Percentiles rank a stretch among this genome's conserved stretches.
These are phyloP conservation scores for Drosophila trapezifrons DNA, from an alignment of 1,140 invertebrate genomes.

Conservation along the genomic window DNA sequence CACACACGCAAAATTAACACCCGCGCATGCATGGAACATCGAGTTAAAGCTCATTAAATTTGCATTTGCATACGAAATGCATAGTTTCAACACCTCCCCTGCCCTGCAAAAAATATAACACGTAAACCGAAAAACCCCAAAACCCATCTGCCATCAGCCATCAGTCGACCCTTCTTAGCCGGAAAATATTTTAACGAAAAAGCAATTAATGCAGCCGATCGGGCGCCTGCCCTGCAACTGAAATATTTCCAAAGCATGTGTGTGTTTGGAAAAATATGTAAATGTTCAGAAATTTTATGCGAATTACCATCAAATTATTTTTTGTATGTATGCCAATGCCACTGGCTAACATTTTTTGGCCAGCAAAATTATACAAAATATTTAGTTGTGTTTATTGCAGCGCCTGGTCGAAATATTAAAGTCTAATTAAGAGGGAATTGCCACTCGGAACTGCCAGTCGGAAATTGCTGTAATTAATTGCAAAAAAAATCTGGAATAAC, in stretches of 20 bases:
- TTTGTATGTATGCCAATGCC: constrained; percentile 38
- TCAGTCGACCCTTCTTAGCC: constrained; percentile 4
- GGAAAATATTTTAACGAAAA: constrained; percentile 50
- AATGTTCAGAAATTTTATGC: constrained; percentile 49
- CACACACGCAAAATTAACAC: constrained; percentile 52
- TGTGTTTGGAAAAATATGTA: constrained; percentile 41
- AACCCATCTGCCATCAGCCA: constrained; percentile 1
- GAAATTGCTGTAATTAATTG: constrained; percentile 16
- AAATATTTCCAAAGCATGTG: constrained; percentile 26
- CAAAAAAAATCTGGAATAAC: neutral
- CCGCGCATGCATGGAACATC: constrained; percentile 36
- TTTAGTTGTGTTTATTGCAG: constrained; percentile 45
- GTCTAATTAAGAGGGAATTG: constrained; percentile 66
- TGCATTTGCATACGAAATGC: constrained; percentile 73
- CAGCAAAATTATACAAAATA: constrained; percentile 67
- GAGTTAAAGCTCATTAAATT: constrained; percentile 79
- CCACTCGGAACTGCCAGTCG: constrained; percentile 27
- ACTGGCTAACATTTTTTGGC: constrained; percentile 51
- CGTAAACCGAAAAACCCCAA: constrained; percentile 7
- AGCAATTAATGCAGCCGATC: constrained; percentile 71
- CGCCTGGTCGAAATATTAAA: constrained; percentile 63
- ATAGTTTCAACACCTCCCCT: constrained; percentile 64
- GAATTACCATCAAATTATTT: constrained; percentile 63
- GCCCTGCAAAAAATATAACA: neutral
- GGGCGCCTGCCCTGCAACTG: constrained; percentile 36